phyloP scores from a whole-genome alignment of 2,113 vertebrate species.

The Saguinus midas region DNA sequence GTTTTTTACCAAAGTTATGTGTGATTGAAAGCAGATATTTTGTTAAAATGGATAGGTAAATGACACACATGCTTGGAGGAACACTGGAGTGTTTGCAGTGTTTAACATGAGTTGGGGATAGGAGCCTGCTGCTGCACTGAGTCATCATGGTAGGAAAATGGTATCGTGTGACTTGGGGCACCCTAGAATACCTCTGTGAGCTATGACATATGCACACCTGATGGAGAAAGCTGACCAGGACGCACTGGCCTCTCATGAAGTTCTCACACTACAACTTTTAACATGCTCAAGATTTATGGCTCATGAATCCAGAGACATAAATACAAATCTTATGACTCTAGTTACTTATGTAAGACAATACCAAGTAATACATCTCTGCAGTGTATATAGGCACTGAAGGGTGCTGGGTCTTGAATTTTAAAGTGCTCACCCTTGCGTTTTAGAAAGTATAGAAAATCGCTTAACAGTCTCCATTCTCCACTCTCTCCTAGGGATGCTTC shows the following conservation, averaged over 20 bases:
- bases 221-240: not conserved
- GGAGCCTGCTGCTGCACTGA: rapidly evolving
- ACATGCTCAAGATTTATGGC: not conserved
- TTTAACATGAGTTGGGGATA: not conserved
- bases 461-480: rapidly evolving
- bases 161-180: not conserved
- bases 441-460: not conserved
- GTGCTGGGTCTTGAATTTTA: not conserved
- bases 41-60: not conserved
- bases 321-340: not conserved
- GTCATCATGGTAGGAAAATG: not conserved
- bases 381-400: rapidly evolving
- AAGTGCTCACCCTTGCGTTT: not conserved
- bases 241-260: not conserved
- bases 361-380: not conserved
- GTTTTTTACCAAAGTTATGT: not conserved
- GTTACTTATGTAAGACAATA: not conserved
- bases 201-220: not conserved
- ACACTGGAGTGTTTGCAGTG: not conserved
- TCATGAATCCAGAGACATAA: not conserved
- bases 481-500: not conserved
- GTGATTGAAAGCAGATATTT: not conserved
- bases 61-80: not conserved
- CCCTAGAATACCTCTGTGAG: not conserved
- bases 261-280: not conserved